Evolutionary conservation across 2,888 invertebrate species (phyloP), one percentile per base, ranked within the genome.

Genomic region (Altica lythri): DNA sequence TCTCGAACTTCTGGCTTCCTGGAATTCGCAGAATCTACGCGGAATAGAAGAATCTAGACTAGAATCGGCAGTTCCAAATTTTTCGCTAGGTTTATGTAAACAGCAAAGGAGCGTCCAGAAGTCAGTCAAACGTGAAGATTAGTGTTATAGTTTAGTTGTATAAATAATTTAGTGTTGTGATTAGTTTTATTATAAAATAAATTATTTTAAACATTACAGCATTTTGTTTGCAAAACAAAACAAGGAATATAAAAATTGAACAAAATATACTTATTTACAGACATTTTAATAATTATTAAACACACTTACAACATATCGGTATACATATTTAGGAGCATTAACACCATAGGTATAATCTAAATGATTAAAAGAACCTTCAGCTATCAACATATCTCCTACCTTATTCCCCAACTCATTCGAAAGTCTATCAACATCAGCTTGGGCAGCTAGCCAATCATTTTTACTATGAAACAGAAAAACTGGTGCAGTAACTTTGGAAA

Each of bases 391-490:
- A 50, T 66, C 65, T n/a, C 61, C 70, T 47, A 58, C 55, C 8
- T 62, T 54, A 53, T 71, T 70, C 1, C 62, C 60, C 8, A 73
- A 34, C 49, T 64, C 78, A 68, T 32, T 81, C 61, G 35, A 70
- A 61, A 63, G 45, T 40, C 50, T 56, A 4, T 58, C 49, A 5
- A 64, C 64, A 53, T 66, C 66, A 5, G 13, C 16, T 43, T 74
- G 71, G 59, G 75, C 76, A 6, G 80, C 77, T 17, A 81, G 63
- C 73, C 75, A 78, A 63, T 83, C 83, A 40, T 79, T 76, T 10
- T 71, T 68, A 34, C 78, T 78, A 59, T 75, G 77, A 61, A 77
- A 79, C 2, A 81, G 57, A 19, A 77, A 73, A n/a, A 77, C 71
- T 1, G 79, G 78, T 3, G 74, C 68, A 14, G 74, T 75, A 17